Base-by-base conservation (phyloP, 2,888 invertebrate species). In the Deladenus siricidicola region DNA sequence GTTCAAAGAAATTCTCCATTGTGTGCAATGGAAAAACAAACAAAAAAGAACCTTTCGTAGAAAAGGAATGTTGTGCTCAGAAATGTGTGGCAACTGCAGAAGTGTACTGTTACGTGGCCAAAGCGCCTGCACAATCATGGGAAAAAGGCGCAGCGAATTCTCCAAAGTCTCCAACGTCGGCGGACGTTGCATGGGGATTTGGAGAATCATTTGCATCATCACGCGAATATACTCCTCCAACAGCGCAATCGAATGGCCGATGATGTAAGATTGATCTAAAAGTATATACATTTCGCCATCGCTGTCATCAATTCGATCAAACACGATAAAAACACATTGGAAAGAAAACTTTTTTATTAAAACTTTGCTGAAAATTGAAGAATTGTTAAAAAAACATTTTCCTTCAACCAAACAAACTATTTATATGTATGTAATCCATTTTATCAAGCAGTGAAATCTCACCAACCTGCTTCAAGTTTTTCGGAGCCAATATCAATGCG, bases 181-280 rank as follows among this genome's bases (percentile, higher is more conserved):
- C 66, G 48, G 58, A 24, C 60, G 64, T 56, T 73, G 58, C 39
- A 59, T 51, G 8, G 62, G 61, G 26, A 64, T 56, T 39, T 68
- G 60, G 39, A 60, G 56, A 58, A 64, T 80, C 48, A 96, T 84
- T 80, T 93, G 92, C 78, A 93, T 89, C 17, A 91, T 88, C 80
- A 93, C 91, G 78, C 89, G 89, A 57, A 96, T 89, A 89, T 96
- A 92, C 82, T 98, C 96, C 73, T 93, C 90, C 57, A 96, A 87
- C 51, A 98, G 34, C 24, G 58, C 42, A 26, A 68, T 42, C 19
- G 62, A 39, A n/a, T 58, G 49, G 6, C 55, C 56, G n/a, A 70
- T 56, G 42, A 64, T 67, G 58, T 71, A 71, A 4, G 30, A 21
- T 60, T 71, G 60, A 56, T 73, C 71, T 72, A 34, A 55, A 63